Conservation (phyloP, 2,797 vertebrate species). For the Pelodytes ibericus region DNA sequence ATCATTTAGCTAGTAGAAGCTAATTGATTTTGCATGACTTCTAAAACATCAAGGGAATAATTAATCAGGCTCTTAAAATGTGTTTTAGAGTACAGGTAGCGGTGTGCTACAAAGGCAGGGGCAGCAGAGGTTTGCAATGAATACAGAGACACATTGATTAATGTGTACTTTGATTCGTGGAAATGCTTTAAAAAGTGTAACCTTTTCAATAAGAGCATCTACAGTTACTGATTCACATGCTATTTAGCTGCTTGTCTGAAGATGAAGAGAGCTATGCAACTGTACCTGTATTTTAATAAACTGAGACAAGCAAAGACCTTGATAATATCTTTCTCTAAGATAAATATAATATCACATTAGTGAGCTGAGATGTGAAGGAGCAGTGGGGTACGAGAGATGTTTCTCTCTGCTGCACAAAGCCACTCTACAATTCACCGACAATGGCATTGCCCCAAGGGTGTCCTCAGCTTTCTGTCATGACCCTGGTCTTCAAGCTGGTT, state of each 20-base stretch:
- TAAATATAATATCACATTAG: slow-evolving; percentile 6
- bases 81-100: slow-evolving; percentile 14
- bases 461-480: background rate
- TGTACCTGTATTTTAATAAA: background rate
- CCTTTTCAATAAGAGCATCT: slow-evolving; percentile 19
- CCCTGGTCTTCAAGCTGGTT: background rate
- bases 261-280: background rate
- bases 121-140: slow-evolving; percentile 4
- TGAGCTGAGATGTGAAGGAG: slow-evolving; percentile 19
- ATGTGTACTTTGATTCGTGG: slow-evolving; percentile 24
- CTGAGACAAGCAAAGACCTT: background rate
- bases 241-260: slow-evolving; percentile 3
- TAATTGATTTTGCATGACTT: slow-evolving; percentile 19
- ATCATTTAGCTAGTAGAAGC: background rate
- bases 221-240: background rate
- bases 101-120: background rate
- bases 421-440: fast-evolving
- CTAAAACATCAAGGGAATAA: slow-evolving; percentile 27
- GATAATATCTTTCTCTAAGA: background rate
- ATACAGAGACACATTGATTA: slow-evolving; percentile 10
- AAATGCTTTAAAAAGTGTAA: slow-evolving; percentile 25
- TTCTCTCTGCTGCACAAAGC: background rate
- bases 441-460: background rate
- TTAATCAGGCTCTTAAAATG: slow-evolving; percentile 27
- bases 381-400: background rate